Percentiles rank a stretch among this genome's conserved stretches.
These are phyloP conservation scores for Anolis sagrei DNA, from an alignment of 2,113 vertebrate genomes.

Conservation along the genomic window DNA sequence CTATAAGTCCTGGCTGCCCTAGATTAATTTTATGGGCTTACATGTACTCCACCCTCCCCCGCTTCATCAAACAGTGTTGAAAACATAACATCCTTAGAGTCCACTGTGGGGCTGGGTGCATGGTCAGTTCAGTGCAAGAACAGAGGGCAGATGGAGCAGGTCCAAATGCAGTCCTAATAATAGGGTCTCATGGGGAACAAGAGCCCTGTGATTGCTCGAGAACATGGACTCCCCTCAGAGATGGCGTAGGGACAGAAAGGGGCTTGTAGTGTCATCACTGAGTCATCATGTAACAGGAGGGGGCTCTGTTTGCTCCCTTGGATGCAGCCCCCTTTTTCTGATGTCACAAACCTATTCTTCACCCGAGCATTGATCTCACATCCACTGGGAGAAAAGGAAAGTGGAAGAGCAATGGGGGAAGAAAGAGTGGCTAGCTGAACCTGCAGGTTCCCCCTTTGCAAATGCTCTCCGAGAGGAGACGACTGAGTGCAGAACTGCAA, in stretches of 20 bases:
- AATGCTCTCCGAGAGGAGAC: conserved; percentile 48
- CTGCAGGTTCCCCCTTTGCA: conserved; percentile 44
- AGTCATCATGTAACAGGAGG: conserved; percentile 66
- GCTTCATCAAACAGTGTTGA: not conserved
- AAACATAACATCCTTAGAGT: conserved; percentile 39
- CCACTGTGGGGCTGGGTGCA: conserved; percentile 59
- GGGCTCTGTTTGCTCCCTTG: conserved; percentile 65
- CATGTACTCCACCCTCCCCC: not conserved
- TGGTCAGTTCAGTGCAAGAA: conserved; percentile 67
- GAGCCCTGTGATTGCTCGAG: conserved; percentile 64
- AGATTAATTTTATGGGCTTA: conserved; percentile 1
- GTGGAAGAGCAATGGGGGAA: conserved; percentile 27
- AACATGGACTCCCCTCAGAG: conserved; percentile 62
- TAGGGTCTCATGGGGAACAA: conserved; percentile 69
- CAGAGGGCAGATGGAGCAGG: conserved; percentile 76
- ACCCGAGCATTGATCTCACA: conserved; percentile 73
- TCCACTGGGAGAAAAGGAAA: conserved; percentile 63
- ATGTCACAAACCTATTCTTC: conserved; percentile 74
- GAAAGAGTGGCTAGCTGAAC: conserved; percentile 22
- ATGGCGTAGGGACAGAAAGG: conserved; percentile 34
- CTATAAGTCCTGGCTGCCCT: not conserved
- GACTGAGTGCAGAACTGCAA: conserved; percentile 60
- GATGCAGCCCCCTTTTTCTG: conserved; percentile 66
- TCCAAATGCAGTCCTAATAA: conserved; percentile 66
- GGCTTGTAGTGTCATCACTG: conserved; percentile 51